Conservation (phyloP, 2,113 vertebrate genomes). For the Pygoscelis adeliae region DNA sequence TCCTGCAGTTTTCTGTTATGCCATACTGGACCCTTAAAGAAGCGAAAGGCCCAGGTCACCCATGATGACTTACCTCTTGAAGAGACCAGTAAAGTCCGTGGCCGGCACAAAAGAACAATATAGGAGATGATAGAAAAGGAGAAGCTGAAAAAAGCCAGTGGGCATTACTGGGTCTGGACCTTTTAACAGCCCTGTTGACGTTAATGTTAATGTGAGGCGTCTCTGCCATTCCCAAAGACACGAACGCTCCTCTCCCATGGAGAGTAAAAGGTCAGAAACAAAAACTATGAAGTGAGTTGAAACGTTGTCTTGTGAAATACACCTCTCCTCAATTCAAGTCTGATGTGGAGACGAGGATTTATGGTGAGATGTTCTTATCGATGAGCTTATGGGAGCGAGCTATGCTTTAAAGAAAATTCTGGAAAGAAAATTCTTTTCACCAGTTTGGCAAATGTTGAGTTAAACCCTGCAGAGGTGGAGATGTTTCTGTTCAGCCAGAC, state of each 20-base stretch:
- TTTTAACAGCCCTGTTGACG: not conserved
- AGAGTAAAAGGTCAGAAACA: not conserved
- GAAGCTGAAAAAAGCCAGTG: not conserved
- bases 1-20: not conserved
- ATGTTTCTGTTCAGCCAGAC: not conserved
- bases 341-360: not conserved
- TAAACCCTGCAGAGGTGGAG: not conserved
- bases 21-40: not conserved
- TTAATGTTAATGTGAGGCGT: not conserved
- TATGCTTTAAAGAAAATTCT: not conserved
- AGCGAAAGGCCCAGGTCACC: not conserved
- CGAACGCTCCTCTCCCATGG: not conserved
- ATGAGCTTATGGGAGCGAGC: not conserved
- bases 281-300: not conserved
- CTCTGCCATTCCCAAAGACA: not conserved
- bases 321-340: not conserved
- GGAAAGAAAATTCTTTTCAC: not conserved
- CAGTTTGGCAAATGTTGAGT: not conserved
- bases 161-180: not conserved
- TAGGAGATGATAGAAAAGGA: not conserved
- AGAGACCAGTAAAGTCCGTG: not conserved
- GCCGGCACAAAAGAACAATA: rapidly evolving
- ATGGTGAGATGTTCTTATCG: not conserved
- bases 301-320: not conserved
- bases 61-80: not conserved